phyloP scores from a whole-genome alignment of 1,140 invertebrate genomes.

The Diorhabda sublineata region DNA sequence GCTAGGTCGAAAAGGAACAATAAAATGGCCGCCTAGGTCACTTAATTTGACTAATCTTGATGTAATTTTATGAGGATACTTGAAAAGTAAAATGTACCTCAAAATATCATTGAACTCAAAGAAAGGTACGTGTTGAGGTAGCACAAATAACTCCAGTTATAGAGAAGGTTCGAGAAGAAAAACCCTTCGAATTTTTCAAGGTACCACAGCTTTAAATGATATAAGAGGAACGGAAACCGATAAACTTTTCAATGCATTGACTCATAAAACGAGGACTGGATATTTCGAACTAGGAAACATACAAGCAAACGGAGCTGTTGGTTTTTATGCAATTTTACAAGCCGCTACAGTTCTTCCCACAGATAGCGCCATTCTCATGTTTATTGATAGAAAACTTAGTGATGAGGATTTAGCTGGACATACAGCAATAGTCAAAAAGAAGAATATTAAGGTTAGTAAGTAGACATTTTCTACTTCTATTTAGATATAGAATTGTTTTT shows the following conservation, averaged over 20 bases:
- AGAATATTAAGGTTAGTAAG: constrained; percentile 8
- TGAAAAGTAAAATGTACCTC: neutral
- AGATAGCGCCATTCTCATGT: constrained; percentile 4
- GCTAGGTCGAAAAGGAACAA: no score
- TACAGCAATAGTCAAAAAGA: constrained; percentile 9
- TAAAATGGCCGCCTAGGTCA: neutral
- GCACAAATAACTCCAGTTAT: neutral
- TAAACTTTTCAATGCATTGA: neutral
- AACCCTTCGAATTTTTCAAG: neutral
- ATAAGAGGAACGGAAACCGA: constrained; percentile 4
- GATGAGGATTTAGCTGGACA: constrained; percentile 13
- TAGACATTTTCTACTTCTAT: neutral
- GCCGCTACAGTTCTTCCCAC: constrained; percentile 1
- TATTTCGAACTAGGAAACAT: neutral
- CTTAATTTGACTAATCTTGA: neutral
- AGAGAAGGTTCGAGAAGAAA: neutral
- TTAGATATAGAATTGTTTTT: neutral
- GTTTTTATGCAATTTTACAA: constrained; percentile 6
- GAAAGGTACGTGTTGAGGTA: neutral
- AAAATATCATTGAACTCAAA: neutral
- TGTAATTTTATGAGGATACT: neutral
- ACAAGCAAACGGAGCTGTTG: constrained; percentile 4
- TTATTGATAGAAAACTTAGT: constrained; percentile 5
- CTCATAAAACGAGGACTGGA: neutral
- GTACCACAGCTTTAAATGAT: neutral